A percentile compares a stretch with the other conserved stretches of the same genome.
Conservation (phyloP, 2,113 vertebrate genomes). For the Sylvietta virens region DNA sequence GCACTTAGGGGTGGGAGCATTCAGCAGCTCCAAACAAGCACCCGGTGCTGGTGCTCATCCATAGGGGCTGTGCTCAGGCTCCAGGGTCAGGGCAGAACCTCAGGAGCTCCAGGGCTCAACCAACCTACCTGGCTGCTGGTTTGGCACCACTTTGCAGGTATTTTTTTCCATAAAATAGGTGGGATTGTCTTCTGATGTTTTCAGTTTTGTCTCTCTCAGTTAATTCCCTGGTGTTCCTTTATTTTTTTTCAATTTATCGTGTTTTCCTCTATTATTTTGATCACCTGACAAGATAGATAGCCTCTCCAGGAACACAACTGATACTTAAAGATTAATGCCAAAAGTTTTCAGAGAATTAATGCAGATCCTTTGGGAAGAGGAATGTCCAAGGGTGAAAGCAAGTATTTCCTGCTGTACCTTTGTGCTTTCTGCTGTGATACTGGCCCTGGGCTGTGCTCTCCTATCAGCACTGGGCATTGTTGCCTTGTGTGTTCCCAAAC, state of each 20-base stretch:
- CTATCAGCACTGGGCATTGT: not conserved
- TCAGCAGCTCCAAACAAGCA: not conserved
- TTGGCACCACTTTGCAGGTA: not conserved
- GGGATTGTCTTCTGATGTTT: not conserved
- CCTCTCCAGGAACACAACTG: not conserved
- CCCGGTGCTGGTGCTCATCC: not conserved
- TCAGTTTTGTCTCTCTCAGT: not conserved
- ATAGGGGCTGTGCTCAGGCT: not conserved
- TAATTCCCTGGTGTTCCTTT: not conserved
- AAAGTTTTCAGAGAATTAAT: not conserved
- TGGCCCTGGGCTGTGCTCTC: not conserved
- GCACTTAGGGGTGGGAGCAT: not conserved
- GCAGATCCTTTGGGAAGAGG: not conserved
- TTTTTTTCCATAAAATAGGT: not conserved
- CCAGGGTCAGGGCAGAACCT: not conserved
- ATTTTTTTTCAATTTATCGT: not conserved
- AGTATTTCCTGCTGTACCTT: not conserved
- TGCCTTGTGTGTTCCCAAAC: not conserved
- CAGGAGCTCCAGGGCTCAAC: not conserved
- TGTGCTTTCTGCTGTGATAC: not conserved
- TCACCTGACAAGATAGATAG: not conserved
- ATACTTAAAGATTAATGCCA: not conserved
- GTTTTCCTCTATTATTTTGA: not conserved
- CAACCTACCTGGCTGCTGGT: not conserved
- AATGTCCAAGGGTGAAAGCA: not conserved